A percentile compares a stretch with the other conserved stretches of the same genome.
Conservation (phyloP, 2,113 vertebrate species). For the Rattus norvegicus region DNA sequence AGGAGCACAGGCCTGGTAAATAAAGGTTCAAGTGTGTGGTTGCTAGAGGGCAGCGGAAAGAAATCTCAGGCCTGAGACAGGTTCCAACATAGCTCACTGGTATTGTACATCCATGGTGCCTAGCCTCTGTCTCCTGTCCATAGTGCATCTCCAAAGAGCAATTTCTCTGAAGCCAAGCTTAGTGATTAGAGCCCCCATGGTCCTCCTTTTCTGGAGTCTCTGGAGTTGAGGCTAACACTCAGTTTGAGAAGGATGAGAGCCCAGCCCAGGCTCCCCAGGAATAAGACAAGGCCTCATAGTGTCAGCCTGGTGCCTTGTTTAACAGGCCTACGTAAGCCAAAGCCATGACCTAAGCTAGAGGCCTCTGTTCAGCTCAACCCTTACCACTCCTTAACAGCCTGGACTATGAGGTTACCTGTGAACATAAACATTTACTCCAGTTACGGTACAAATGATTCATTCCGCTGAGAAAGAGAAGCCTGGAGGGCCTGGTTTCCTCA, state of each 20-base stretch:
- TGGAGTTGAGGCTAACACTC: neutral
- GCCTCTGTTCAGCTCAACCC: neutral
- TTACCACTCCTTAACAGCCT: neutral
- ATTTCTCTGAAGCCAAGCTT: neutral
- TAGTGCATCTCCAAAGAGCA: accelerated
- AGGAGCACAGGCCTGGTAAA: neutral
- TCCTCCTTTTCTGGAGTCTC: neutral
- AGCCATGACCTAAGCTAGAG: no score
- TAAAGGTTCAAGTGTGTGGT: neutral
- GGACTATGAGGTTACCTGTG: neutral
- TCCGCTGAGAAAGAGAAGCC: neutral
- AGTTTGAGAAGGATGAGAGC: neutral
- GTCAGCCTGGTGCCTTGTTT: accelerated
- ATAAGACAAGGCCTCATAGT: neutral
- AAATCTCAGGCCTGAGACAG: accelerated
- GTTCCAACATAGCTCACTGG: neutral
- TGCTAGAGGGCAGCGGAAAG: neutral
- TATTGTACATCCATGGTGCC: neutral
- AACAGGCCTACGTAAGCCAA: neutral
- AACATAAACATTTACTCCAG: neutral
- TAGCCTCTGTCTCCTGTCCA: neutral
- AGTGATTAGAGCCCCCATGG: accelerated
- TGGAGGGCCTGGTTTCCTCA: neutral
- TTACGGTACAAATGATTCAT: neutral
- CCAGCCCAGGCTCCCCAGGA: no score